These are phyloP conservation scores for Pseudopodoces humilis DNA, from an alignment of 2,113 vertebrate species.

Conservation along the genomic window DNA sequence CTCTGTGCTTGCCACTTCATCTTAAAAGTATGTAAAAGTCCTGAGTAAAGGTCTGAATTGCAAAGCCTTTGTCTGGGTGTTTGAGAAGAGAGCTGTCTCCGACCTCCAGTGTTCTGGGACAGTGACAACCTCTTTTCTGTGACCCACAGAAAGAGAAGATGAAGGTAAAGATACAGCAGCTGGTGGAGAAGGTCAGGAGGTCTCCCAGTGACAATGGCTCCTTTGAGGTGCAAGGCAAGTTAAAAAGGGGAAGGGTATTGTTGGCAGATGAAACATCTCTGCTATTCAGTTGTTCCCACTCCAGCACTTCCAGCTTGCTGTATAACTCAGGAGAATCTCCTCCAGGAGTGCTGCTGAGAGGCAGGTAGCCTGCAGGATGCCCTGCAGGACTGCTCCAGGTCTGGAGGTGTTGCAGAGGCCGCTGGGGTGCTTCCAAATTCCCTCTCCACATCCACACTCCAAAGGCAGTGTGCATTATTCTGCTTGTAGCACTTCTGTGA, in stretches of 20 bases:
- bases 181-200: conserved; percentile 85
- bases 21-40: neutral
- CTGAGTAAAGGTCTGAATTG: neutral
- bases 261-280: neutral
- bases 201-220: conserved; percentile 82
- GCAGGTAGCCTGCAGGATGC: neutral
- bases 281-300: conserved; percentile 3
- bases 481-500: neutral
- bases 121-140: neutral
- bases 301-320: neutral
- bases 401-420: neutral
- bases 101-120: neutral
- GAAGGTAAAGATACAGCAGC: conserved; percentile 81
- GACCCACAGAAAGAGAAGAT: conserved; percentile 85
- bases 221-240: conserved; percentile 84
- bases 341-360: neutral
- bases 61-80: neutral
- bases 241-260: neutral
- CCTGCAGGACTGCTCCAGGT: neutral
- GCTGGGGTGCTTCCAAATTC: neutral
- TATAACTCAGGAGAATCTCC: neutral
- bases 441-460: neutral
- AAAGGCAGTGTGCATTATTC: neutral
- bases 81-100: neutral
- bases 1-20: neutral